phyloP scores from a whole-genome alignment of 2,113 vertebrate species.

The Gallinago paraguaiae region DNA sequence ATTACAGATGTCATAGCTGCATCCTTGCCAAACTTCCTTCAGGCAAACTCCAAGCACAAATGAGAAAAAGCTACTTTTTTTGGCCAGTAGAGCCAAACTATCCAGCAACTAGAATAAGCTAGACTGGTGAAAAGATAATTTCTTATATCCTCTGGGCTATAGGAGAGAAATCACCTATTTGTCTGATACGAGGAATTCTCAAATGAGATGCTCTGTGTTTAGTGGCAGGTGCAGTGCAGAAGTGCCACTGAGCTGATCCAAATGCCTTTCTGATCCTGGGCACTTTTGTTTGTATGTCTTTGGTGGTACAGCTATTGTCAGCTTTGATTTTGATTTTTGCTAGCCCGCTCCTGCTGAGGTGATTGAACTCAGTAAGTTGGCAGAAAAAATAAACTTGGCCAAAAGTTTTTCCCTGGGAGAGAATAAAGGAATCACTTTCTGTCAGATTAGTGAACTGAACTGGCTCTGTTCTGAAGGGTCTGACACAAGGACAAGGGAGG shows the following conservation, averaged over 20 bases:
- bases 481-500: not conserved
- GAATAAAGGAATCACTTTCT: not conserved
- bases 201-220: not conserved
- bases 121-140: not conserved
- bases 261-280: not conserved
- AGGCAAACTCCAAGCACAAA: not conserved
- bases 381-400: not conserved
- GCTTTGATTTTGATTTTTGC: not conserved
- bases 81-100: not conserved
- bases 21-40: conserved; percentile 1
- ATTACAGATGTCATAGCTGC: not conserved
- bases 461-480: not conserved
- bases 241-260: not conserved
- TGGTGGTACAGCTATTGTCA: not conserved
- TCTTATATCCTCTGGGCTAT: not conserved
- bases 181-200: not conserved
- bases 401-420: not conserved
- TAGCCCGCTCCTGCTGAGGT: not conserved
- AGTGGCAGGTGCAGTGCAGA: not conserved
- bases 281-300: not conserved
- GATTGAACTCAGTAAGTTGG: not conserved
- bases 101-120: not conserved
- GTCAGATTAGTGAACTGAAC: not conserved
- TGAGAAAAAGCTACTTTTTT: not conserved
- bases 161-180: not conserved